Evolutionary conservation across 2,888 invertebrate genomes (phyloP).

Genomic region (Parochlus steinenii): DNA sequence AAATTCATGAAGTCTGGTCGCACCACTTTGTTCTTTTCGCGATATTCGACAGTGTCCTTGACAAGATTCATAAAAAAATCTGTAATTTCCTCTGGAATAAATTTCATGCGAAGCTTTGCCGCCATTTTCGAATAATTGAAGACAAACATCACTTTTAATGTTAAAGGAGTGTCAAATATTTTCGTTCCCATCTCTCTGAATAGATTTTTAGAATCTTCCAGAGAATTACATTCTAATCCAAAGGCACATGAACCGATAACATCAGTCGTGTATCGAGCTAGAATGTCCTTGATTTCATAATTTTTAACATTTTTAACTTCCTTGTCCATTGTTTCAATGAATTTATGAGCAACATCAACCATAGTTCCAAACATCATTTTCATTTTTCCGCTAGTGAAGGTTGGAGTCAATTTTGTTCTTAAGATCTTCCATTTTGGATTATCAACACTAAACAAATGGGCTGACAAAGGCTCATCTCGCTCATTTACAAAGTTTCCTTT

Average conservation of each 20-base stretch:
- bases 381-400: constrained; percentile 18
- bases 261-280: constrained; percentile 29
- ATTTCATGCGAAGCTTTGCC: background rate
- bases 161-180: constrained; percentile 14
- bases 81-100: constrained; percentile 2
- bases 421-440: constrained; percentile 15
- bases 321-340: background rate
- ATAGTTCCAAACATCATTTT: constrained; percentile 17
- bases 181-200: constrained; percentile 23
- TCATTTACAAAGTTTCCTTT: constrained; percentile 15
- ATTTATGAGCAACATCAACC: constrained; percentile 4
- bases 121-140: background rate
- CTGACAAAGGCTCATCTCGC: constrained; percentile 14
- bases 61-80: constrained; percentile 16
- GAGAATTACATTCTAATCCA: constrained; percentile 31
- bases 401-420: constrained; percentile 14
- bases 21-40: constrained; percentile 16
- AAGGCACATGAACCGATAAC: constrained; percentile 34
- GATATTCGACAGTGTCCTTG: constrained; percentile 14
- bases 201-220: constrained; percentile 26
- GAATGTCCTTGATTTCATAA: constrained; percentile 22
- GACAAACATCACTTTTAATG: background rate
- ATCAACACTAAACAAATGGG: constrained; percentile 15
- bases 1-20: constrained; percentile 29
- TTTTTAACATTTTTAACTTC: background rate